Evolutionary conservation across 2,113 vertebrate genomes (phyloP).

Genomic region (Ageneiosus marmoratus): DNA sequence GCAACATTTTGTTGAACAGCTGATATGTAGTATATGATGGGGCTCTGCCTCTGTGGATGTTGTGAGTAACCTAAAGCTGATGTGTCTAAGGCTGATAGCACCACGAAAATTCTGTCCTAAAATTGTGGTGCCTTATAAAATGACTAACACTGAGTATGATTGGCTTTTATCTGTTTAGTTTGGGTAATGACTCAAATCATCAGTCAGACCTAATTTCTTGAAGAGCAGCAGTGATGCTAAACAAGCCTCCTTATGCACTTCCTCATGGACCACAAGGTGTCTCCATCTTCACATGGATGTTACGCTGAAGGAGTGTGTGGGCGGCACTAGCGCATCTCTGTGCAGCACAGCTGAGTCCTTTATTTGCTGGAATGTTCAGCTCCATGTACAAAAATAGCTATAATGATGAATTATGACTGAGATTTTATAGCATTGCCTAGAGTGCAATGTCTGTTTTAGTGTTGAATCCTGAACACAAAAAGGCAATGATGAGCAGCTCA

Average conservation of each 20-base stretch:
- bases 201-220: background rate
- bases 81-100: no score
- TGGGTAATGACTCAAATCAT: background rate
- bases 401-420: background rate
- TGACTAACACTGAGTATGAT: background rate
- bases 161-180: background rate
- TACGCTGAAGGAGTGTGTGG: slow-evolving; percentile 18
- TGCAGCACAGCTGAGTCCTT: background rate
- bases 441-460: background rate
- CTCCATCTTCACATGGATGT: slow-evolving; percentile 18
- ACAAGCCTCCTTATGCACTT: background rate
- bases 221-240: background rate
- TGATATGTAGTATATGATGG: background rate
- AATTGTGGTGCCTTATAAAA: background rate
- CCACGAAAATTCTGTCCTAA: background rate
- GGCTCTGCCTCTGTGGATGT: background rate
- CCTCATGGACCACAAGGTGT: slow-evolving; percentile 37
- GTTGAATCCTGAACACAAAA: background rate
- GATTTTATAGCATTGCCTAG: background rate
- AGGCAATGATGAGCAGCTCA: background rate
- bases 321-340: slow-evolving; percentile 26
- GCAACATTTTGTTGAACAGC: background rate
- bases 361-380: slow-evolving; percentile 26
- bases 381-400: background rate
- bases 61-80: background rate